Evolutionary conservation across 2,888 invertebrate genomes (phyloP).

Genomic region (Coenonympha arcania): DNA sequence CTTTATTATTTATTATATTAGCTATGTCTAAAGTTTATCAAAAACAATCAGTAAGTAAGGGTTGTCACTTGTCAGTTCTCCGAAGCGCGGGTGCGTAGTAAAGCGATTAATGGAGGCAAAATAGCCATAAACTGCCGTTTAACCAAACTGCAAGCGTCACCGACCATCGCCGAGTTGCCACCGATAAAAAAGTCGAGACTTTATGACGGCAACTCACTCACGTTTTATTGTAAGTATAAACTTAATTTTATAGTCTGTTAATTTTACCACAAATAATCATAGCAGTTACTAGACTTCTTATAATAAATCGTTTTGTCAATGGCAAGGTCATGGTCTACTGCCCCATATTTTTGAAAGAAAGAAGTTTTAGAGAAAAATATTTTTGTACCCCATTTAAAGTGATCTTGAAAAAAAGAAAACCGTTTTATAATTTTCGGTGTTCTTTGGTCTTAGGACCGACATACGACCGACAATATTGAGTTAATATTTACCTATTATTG

Average conservation of each 20-base stretch:
- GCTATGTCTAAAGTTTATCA: too few relatives aligned
- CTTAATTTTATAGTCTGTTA: constrained; percentile 75
- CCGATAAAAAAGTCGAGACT: constrained; percentile 75
- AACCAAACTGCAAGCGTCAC: constrained; percentile 73
- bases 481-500: too few relatives aligned
- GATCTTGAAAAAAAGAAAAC: too few relatives aligned
- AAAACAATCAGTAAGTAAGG: constrained; percentile 27
- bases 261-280: constrained; percentile 74
- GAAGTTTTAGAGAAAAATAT: too few relatives aligned
- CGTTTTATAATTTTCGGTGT: too few relatives aligned
- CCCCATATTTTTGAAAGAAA: not conserved
- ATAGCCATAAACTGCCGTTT: constrained; percentile 74
- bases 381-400: too few relatives aligned
- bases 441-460: too few relatives aligned
- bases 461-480: too few relatives aligned
- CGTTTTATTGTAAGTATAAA: constrained; percentile 75
- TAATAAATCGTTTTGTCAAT: constrained; percentile 64
- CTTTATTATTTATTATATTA: too few relatives aligned
- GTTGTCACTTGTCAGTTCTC: constrained; percentile 51
- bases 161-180: constrained; percentile 65
- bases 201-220: constrained; percentile 75
- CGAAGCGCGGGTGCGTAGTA: constrained; percentile 68
- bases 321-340: constrained; percentile 46
- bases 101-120: constrained; percentile 74
- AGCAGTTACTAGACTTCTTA: constrained; percentile 60